Evolutionary conservation across 2,113 vertebrate species (phyloP).

Genomic region (Patagioenas fasciata): DNA sequence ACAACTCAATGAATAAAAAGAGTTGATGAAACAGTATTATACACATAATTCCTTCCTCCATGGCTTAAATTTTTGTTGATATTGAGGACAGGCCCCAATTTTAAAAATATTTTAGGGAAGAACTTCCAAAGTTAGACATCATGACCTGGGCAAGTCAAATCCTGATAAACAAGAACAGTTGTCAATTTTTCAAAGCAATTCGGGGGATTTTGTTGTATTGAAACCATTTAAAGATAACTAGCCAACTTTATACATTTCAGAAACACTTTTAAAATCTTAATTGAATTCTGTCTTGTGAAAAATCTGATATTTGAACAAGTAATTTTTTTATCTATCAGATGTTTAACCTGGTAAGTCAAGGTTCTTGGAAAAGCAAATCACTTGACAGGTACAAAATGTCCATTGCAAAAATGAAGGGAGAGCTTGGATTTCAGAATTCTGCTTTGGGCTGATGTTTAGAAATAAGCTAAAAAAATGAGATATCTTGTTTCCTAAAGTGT

Average conservation of each 20-base stretch:
- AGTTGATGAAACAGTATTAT: not conserved
- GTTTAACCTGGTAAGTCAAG: not conserved
- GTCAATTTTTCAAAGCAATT: not conserved
- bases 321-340: not conserved
- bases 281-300: not conserved
- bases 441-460: not conserved
- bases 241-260: not conserved
- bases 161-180: not conserved
- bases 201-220: rapidly evolving
- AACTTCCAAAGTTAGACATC: not conserved
- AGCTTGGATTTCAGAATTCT: not conserved
- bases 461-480: not conserved
- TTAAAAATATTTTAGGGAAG: not conserved
- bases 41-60: not conserved
- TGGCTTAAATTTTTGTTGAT: not conserved
- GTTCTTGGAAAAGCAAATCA: not conserved
- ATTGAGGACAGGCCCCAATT: not conserved
- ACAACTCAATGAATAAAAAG: not conserved
- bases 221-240: not conserved
- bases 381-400: not conserved
- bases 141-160: not conserved
- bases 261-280: not conserved
- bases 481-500: not conserved
- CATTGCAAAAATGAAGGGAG: not conserved
- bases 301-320: not conserved